Base-by-base conservation (phyloP, 2,797 vertebrate genomes). In the Melanogrammus aeglefinus region DNA sequence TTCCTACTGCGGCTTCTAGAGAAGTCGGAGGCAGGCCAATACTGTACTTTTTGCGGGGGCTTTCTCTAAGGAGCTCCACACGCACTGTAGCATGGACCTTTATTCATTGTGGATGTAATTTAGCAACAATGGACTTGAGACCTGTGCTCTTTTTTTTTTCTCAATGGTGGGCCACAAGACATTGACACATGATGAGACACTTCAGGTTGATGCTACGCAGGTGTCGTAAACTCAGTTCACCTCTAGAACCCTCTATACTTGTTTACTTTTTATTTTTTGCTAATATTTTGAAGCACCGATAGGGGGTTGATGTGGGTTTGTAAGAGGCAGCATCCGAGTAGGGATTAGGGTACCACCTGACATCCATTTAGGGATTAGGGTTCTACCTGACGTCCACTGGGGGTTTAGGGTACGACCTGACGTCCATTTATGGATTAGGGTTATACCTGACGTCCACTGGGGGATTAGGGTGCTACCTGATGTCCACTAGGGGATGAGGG, bases 201-300 rank as follows among this genome's bases (percentile, higher is more conserved):
- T 87, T 87, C 87, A 88, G 86, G 89, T 87, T 84, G 85, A 87
- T 82, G 86, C 90, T 92, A 92, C 92, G 90, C 91, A 91, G 90
- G 82, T 85, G 76, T 88, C 83, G 83, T 88, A 85, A 76, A 77
- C 80, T 83, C 80, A 51, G 85, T 86, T 82, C 85, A 79, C 76
- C 72, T 77, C 80, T 78, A 75, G 83, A 81, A 82, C 77, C 47
- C 76, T 83, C 29, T 72, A 9, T 72, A 18, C 31, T 77, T 76
- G 63, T 33, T 83, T 76, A 2, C 4, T 36, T 33, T 82, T 76
- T 84, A 73, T 90, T 85, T 82, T 86, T 80, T 85, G 33, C 72
- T 80, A 81, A 79, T 77, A 81, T 80, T 75, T 57, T 78, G 2
- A 57, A 81, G 86, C 76, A 79, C 80, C 81, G 80, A 21, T 79